These are phyloP conservation scores for Allobates femoralis DNA, from an alignment of 2,797 vertebrate genomes.

Conservation along the genomic window DNA sequence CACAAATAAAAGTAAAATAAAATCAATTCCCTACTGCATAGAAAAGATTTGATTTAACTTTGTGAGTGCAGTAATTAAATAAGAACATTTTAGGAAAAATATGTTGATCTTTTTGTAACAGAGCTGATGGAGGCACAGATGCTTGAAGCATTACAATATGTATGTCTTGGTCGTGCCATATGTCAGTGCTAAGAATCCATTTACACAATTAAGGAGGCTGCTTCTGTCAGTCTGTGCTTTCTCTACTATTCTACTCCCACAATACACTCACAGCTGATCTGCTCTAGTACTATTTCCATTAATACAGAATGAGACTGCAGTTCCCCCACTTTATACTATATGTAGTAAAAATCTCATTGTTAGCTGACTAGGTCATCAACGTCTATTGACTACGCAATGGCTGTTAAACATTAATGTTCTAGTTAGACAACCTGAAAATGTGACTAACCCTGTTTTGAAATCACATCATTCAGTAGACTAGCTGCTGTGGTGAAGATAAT, in stretches of 20 bases:
- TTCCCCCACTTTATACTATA: background rate
- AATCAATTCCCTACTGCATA: too few relatives aligned
- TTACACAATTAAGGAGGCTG: conserved; percentile 29
- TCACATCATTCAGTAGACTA: background rate
- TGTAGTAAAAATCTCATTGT: background rate
- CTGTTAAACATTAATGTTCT: conserved; percentile 40
- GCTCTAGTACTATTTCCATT: background rate
- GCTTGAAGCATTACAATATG: conserved; percentile 3
- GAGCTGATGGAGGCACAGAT: conserved; percentile 8
- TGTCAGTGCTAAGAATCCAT: conserved; percentile 21
- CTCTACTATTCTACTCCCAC: background rate
- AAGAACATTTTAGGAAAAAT: background rate
- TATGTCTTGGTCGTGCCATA: background rate
- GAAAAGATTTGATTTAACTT: background rate
- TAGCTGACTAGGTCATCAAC: background rate
- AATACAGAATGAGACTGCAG: background rate
- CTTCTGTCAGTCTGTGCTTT: background rate
- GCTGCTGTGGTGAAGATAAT: background rate
- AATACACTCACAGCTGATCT: background rate
- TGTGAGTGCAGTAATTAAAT: background rate
- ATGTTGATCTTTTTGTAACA: conserved; percentile 10
- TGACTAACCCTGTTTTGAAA: background rate
- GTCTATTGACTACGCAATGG: conserved; percentile 20
- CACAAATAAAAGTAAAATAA: background rate
- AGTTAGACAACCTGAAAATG: background rate